phyloP scores from a whole-genome alignment of 2,113 vertebrate species.

The Sphyrna mokarran region DNA sequence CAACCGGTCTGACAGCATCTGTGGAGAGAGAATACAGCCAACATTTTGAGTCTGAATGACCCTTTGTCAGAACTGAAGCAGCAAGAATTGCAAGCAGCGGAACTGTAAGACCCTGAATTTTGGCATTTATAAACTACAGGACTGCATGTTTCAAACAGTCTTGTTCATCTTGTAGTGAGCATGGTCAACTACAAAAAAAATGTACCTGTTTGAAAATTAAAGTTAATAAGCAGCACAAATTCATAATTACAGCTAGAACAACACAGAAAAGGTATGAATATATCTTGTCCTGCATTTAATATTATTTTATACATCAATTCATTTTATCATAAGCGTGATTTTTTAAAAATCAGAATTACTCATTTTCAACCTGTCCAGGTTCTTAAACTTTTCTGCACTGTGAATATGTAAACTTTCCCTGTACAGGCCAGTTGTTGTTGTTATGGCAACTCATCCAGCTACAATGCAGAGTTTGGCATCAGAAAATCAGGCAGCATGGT shows the following conservation, averaged over 20 bases:
- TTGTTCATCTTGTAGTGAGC: neutral
- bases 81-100: neutral
- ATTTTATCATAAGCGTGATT: neutral
- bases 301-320: neutral
- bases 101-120: neutral
- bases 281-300: neutral
- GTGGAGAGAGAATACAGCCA: too few species aligned
- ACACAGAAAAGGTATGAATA: neutral
- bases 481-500: neutral
- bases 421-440: neutral
- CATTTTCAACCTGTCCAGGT: neutral
- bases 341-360: neutral
- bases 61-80: neutral
- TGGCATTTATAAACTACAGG: neutral
- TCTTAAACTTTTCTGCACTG: neutral
- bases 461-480: neutral
- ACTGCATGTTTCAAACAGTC: neutral
- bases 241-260: neutral
- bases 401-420: neutral
- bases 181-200: neutral
- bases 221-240: neutral
- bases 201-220: conserved; percentile 1
- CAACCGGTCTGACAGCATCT: too few species aligned
- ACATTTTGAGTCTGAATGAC: too few species aligned
- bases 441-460: neutral